Evolutionary conservation across 1,140 invertebrate species (phyloP).

Genomic region (Drosophila lowei): DNA sequence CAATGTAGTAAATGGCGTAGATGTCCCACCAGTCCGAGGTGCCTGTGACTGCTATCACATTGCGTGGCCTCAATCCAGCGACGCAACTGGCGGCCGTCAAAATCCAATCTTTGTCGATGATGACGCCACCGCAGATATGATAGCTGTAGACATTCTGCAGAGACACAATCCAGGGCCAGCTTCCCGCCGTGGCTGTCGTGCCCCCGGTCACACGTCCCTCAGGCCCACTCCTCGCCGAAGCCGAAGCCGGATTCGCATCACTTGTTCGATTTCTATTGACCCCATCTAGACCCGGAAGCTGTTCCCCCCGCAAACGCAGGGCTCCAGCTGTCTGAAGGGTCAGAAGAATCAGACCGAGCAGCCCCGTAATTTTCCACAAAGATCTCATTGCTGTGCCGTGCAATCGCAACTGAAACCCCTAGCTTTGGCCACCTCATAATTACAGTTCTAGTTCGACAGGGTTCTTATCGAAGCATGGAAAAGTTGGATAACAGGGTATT

Average conservation of each 20-base stretch:
- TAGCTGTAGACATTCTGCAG: conserved; percentile 62
- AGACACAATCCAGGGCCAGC: conserved; percentile 81
- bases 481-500: conserved; percentile 33
- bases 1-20: conserved; percentile 30
- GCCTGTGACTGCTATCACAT: conserved; percentile 47
- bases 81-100: conserved; percentile 83
- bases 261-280: neutral
- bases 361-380: conserved; percentile 23
- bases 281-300: conserved; percentile 34
- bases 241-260: neutral
- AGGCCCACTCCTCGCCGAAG: neutral
- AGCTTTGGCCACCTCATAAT: conserved; percentile 21
- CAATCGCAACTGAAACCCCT: conserved; percentile 59
- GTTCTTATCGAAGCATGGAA: conserved; percentile 39
- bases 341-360: conserved; percentile 1
- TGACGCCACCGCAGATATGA: conserved; percentile 83
- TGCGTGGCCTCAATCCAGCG: conserved; percentile 47
- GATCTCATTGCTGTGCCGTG: conserved; percentile 51
- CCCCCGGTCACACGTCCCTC: conserved; percentile 82
- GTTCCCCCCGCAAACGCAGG: conserved; percentile 42
- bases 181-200: conserved; percentile 61
- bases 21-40: conserved; percentile 50
- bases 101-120: conserved; percentile 75
- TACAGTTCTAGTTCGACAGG: conserved; percentile 38
- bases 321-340: conserved; percentile 6